Evolutionary conservation across 2,888 invertebrate species (phyloP).

Genomic region (Diachrysia chrysitis): DNA sequence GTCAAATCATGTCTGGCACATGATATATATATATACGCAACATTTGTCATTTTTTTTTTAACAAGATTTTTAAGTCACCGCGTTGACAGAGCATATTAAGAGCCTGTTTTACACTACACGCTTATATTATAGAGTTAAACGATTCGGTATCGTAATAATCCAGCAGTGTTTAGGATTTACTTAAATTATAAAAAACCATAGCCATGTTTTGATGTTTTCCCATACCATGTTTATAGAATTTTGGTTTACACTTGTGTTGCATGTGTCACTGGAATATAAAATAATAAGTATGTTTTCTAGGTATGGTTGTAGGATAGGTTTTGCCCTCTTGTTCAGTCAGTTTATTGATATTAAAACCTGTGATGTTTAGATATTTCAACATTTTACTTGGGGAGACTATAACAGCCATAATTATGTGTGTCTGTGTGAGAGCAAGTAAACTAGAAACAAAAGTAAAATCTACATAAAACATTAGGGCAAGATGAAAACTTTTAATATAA

Average conservation of each 20-base stretch:
- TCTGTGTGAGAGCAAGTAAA: constrained; percentile 39
- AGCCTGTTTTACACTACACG: too few relatives aligned
- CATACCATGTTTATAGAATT: too few relatives aligned
- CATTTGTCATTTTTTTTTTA: too few relatives aligned
- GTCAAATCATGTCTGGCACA: too few relatives aligned
- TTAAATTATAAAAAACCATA: background rate
- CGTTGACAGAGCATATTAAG: too few relatives aligned
- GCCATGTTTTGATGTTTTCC: background rate
- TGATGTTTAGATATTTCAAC: constrained; percentile 27
- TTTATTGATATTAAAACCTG: constrained; percentile 39
- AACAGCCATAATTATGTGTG: constrained; percentile 27
- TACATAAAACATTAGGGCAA: constrained; percentile 64
- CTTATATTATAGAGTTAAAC: too few relatives aligned
- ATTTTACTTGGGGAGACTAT: constrained; percentile 57
- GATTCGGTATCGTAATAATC: background rate
- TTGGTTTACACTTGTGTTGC: background rate
- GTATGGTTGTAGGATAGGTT: constrained; percentile 64
- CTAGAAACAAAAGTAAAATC: constrained; percentile 34
- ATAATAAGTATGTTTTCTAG: constrained; percentile 21
- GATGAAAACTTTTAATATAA: constrained; percentile 82
- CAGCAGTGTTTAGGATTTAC: too few relatives aligned
- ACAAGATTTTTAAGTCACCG: too few relatives aligned
- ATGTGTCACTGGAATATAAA: constrained; percentile 5
- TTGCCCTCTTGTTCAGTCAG: constrained; percentile 77
- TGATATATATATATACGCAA: too few relatives aligned